These are phyloP conservation scores for Leptogaster cylindrica DNA, from an alignment of 2,888 invertebrate genomes.

Conservation along the genomic window DNA sequence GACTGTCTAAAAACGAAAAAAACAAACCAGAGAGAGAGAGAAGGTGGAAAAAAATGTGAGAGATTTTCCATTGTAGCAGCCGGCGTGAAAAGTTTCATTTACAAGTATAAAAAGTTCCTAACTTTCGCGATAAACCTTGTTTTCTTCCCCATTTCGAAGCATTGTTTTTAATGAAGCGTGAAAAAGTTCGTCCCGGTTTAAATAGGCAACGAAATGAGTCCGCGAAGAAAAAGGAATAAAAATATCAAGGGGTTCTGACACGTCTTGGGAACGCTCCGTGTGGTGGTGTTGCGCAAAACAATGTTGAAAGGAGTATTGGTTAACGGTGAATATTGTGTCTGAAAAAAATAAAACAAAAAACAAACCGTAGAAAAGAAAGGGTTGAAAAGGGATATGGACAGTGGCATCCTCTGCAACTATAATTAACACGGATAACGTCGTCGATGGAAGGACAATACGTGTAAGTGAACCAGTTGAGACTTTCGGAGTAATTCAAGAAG, in stretches of 20 bases:
- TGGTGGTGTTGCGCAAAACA: too few relatives aligned
- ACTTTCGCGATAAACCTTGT: constrained; percentile 12
- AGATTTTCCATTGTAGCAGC: constrained; percentile 9
- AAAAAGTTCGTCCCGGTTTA: constrained; percentile 18
- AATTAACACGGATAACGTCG: too few relatives aligned
- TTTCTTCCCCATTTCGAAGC: constrained; percentile 2
- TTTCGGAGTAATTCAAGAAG: too few relatives aligned
- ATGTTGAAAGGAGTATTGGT: too few relatives aligned
- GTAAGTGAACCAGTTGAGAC: too few relatives aligned
- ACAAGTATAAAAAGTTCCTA: constrained; percentile 13
- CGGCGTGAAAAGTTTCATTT: constrained; percentile 15
- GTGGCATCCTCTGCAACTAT: too few relatives aligned
- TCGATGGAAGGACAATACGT: too few relatives aligned
- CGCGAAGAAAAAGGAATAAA: constrained; percentile 1
- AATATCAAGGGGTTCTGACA: constrained; percentile 8
- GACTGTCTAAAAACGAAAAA: neutral
- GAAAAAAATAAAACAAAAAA: too few relatives aligned
- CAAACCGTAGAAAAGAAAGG: too few relatives aligned
- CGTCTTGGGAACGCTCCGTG: too few relatives aligned
- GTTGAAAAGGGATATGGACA: too few relatives aligned
- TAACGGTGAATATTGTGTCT: too few relatives aligned
- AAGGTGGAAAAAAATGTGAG: neutral
- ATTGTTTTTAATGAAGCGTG: constrained; percentile 33
- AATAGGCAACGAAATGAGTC: constrained; percentile 18
- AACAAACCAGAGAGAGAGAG: neutral